phyloP scores from a whole-genome alignment of 2,888 invertebrate genomes.

The Drosophila paramelanica region DNA sequence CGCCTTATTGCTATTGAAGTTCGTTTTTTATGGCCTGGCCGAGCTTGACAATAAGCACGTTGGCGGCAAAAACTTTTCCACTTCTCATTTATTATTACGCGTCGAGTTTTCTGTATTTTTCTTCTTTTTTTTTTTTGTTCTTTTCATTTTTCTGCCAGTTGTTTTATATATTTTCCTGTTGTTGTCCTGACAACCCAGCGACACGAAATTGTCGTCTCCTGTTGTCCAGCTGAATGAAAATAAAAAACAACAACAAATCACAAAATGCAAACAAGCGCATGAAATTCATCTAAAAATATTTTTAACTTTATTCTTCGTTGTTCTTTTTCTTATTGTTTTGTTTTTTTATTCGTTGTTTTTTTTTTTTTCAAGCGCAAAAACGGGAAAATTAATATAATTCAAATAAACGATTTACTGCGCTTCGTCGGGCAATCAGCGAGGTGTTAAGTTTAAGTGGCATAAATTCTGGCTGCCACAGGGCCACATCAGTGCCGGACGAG shows the following conservation, averaged over 20 bases:
- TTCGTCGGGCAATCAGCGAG: conserved; percentile 69
- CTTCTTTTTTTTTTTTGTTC: not conserved
- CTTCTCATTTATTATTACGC: conserved; percentile 81
- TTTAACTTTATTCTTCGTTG: conserved; percentile 4
- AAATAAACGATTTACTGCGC: conserved; percentile 73
- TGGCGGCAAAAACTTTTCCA: conserved; percentile 78
- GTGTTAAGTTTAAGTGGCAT: conserved; percentile 76
- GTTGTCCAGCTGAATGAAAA: conserved; percentile 32
- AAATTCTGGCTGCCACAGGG: conserved; percentile 61
- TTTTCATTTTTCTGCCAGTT: conserved; percentile 11
- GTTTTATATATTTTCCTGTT: conserved; percentile 33
- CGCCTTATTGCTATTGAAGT: conserved; percentile 81
- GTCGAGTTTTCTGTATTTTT: conserved; percentile 37
- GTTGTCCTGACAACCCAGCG: conserved; percentile 69
- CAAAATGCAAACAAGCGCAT: conserved; percentile 64
- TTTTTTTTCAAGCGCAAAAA: conserved; percentile 29
- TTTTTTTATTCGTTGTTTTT: conserved; percentile 21
- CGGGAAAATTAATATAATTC: conserved; percentile 71
- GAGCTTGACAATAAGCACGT: conserved; percentile 81
- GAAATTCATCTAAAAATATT: conserved; percentile 51
- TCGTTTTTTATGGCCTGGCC: conserved; percentile 78
- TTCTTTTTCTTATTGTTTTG: not conserved
- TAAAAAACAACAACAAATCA: conserved; percentile 31
- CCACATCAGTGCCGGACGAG: not conserved
- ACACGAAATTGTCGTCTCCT: conserved; percentile 61